Percentiles rank a stretch among this genome's conserved stretches.
phyloP scores from a whole-genome alignment of 37 sponge, comb jelly and placozoan genomes.

The Chondrilla cf. caribensis region DNA sequence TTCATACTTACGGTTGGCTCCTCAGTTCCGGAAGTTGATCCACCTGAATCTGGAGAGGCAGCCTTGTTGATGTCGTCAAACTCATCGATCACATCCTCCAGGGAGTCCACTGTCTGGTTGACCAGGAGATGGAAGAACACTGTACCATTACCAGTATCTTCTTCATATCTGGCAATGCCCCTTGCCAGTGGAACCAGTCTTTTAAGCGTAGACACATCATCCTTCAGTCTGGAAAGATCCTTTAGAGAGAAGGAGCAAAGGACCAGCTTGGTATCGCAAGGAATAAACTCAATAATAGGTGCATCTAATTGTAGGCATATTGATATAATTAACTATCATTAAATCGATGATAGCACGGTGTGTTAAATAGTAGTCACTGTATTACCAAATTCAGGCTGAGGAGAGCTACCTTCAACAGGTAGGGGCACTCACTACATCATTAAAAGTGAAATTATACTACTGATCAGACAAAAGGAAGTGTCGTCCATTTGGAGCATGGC shows the following conservation, averaged over 20 bases:
- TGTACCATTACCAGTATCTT: background rate
- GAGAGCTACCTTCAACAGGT: no score
- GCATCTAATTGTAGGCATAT: no score
- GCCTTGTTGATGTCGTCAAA: background rate
- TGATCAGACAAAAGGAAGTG: no score
- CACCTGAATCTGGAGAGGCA: background rate
- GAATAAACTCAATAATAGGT: no score
- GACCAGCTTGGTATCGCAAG: background rate
- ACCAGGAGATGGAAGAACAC: background rate
- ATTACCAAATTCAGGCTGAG: no score
- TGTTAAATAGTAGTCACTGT: no score
- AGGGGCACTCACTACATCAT: no score
- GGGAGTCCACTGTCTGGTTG: background rate
- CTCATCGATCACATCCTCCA: background rate
- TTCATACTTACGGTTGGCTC: background rate
- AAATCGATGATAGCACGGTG: no score
- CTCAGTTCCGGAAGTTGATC: background rate
- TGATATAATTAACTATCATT: no score
- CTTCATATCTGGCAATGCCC: background rate
- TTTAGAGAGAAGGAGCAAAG: background rate
- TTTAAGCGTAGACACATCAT: conserved; percentile 4
- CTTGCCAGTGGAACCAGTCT: conserved; percentile 6
- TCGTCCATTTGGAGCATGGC: no score
- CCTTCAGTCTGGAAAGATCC: conserved; percentile 1
- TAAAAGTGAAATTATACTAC: no score